Percentiles rank a stretch among this genome's conserved stretches.
Evolutionary conservation across 2,888 invertebrate species (phyloP).

Genomic region (Drosophila kokeensis): DNA sequence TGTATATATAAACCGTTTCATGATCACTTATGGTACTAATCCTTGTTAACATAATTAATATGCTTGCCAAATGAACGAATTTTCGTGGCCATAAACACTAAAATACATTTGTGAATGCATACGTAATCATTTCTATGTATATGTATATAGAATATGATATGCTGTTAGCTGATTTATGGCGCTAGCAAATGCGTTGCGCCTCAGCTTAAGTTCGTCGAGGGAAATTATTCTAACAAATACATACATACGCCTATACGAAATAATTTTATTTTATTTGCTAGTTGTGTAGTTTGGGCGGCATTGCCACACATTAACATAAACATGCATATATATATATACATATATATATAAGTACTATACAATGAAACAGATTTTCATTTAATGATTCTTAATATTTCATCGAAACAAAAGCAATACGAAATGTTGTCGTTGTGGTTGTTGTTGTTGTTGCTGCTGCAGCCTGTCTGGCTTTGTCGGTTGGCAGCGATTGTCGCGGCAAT

Average conservation of each 20-base stretch:
- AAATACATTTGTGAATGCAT: constrained; percentile 17
- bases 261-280: constrained; percentile 55
- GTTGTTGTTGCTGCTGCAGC: constrained; percentile 26
- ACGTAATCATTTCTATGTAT: constrained; percentile 48
- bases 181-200: constrained; percentile 60
- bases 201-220: constrained; percentile 34
- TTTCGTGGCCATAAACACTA: constrained; percentile 41
- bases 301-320: constrained; percentile 31
- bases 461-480: constrained; percentile 40
- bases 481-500: constrained; percentile 77
- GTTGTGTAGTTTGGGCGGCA: constrained; percentile 29
- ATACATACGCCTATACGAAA: constrained; percentile 19
- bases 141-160: constrained; percentile 54
- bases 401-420: constrained; percentile 57
- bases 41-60: constrained; percentile 14
- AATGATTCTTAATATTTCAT: constrained; percentile 74
- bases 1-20: not conserved
- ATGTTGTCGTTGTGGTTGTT: constrained; percentile 29
- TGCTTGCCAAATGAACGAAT: constrained; percentile 47
- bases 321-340: constrained; percentile 40
- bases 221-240: constrained; percentile 32
- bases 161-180: constrained; percentile 63
- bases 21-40: constrained; percentile 1
- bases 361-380: constrained; percentile 67
- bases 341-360: constrained; percentile 54